These are phyloP conservation scores for Dinocampus coccinellae DNA, from an alignment of 2,888 invertebrate genomes.

Conservation along the genomic window DNA sequence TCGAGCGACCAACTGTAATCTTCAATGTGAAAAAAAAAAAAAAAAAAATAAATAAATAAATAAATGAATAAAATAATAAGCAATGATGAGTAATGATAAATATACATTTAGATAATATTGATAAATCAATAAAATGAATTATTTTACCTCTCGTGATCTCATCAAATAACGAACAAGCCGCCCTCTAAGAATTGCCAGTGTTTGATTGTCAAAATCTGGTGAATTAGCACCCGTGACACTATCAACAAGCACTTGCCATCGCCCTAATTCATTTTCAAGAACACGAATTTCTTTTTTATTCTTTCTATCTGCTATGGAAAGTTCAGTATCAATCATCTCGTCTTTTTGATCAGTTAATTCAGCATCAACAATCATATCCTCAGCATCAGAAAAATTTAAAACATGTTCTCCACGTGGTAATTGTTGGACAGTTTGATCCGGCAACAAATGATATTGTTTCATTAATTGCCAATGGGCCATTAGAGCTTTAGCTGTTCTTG, in stretches of 20 bases:
- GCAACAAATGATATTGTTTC: slow-evolving; percentile 91
- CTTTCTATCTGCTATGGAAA: slow-evolving; percentile 80
- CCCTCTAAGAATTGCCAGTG: slow-evolving; percentile 91
- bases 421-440: slow-evolving; percentile 86
- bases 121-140: background rate
- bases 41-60: too few relatives aligned
- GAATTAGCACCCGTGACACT: slow-evolving; percentile 87
- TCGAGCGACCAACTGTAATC: slow-evolving; percentile 93
- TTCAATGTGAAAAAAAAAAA: slow-evolving; percentile 56
- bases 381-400: slow-evolving; percentile 90
- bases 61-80: too few relatives aligned
- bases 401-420: slow-evolving; percentile 76
- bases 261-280: slow-evolving; percentile 88
- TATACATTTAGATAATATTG: background rate
- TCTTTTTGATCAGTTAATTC: slow-evolving; percentile 87
- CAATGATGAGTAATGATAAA: too few relatives aligned
- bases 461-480: slow-evolving; percentile 92
- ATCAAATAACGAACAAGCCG: slow-evolving; percentile 93
- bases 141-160: slow-evolving; percentile 85
- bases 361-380: slow-evolving; percentile 87
- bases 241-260: slow-evolving; percentile 95
- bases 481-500: slow-evolving; percentile 87
- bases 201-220: slow-evolving; percentile 93
- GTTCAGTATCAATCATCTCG: slow-evolving; percentile 84
- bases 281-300: slow-evolving; percentile 89